Evolutionary conservation across 2,888 invertebrate genomes (phyloP), one percentile per base, ranked within the genome.

Genomic region (Beris morrisii): DNA sequence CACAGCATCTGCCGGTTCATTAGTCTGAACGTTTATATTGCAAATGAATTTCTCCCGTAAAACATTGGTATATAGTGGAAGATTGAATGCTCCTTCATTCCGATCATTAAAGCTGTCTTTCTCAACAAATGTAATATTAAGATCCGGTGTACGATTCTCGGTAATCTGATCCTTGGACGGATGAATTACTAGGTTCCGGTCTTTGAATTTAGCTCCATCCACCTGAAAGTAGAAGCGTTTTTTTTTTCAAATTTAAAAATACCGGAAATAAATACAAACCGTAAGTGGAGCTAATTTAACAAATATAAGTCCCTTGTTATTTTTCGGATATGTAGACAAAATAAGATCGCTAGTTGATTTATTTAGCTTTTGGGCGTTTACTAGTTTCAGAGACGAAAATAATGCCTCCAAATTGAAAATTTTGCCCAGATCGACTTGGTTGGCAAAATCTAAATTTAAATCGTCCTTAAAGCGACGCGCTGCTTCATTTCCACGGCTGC

Each of bases 361-460:
- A 6, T 73, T 68, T n/a, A 75, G 64, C 31, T 72, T 74, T 46
- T 72, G 74, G 2, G 80, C 75, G 65, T 78, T 79, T 46, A 75
- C 72, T 63, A 81, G 64, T 69, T 81, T 81, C 1, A 81, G 69
- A 15, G 72, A 67, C 6, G 80, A 76, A 32, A 81, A 44, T 32
- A 81, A 75, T 52, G 79, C 77, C 66, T 79, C 77, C 53, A 79
- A 77, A 70, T 78, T 80, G 67, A 75, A 81, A 2, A 80, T 74
- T 0, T 74, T 74, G 6, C 73, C 69, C 3, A 81, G 71, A 68
- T 80, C 75, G 22, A 81, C 73, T 53, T 74, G 73, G 4, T 72
- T 70, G 1, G 70, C 70, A 38, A 80, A 80, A 9, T 75, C 73
- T 15, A 76, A 57, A 38, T 73, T 71, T 38, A 74, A 31, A 53